Evolutionary conservation across 1,140 invertebrate genomes (phyloP), one percentile per base, ranked within the genome.

Genomic region (Hylaeus volcanicus): DNA sequence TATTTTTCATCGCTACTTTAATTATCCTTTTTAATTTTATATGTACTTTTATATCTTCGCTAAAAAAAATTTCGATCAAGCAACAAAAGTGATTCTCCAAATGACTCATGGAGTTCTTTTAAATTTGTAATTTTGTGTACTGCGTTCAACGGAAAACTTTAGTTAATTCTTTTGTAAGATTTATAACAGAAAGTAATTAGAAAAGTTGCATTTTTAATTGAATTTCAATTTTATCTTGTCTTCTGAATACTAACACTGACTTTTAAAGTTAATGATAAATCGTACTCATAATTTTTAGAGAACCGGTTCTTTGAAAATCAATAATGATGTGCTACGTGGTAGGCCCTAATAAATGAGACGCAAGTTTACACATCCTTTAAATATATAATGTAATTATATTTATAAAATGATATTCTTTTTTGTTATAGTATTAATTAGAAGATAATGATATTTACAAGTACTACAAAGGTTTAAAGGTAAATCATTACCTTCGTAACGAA

Each of bases 91-190:
- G 51, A n/a, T 63, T 15, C 11, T 6, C 1, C 0, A 43, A 4
- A 15, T 53, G 68, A 78, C 5, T 72, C 37, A n/a, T 5, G 12
- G 11, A 0, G 51, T 69, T n/a, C 8, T 12, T 76, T 76, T 39
- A 68, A 75, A 68, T 39, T 76, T 69, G 14, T 45, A 69, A 12
- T 41, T 39, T 11, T 58, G 39, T 37, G 26, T n/a, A 63, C 6
- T 5, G 9, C 4, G 5, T 39, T 5, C 4, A 74, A 63, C 1
- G 26, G 14, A 60, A 48, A 56, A 48, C 45, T 48, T 8, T n/a
- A 9, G 9, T 15, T 41, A 56, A 39, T 51, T 11, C 43, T 14
- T 14, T 14, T 9, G 6, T 26, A 41, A 9, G 11, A 2, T 9
- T 51, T 51, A 6, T 9, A 2, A 51, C 9, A 51, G 6, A 51